Conservation (phyloP, 1,140 invertebrate genomes). For the Chelonus insularis region DNA sequence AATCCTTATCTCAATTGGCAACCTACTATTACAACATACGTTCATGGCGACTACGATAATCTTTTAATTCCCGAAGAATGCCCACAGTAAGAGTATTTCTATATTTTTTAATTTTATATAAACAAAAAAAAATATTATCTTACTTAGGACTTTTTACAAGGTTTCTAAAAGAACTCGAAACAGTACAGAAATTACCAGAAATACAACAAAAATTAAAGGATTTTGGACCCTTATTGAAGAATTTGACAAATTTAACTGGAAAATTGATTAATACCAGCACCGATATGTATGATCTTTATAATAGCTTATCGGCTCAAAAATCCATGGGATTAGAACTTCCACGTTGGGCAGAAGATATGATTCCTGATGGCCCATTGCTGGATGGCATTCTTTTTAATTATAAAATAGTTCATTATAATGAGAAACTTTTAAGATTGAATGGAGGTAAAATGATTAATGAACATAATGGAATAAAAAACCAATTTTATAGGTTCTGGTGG, state of each 20-base stretch:
- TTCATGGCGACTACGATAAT: background rate
- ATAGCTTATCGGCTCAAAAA: background rate
- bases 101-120: slow-evolving; percentile 67
- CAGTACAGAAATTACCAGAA: background rate
- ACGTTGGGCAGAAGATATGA: slow-evolving; percentile 3
- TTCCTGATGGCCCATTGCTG: slow-evolving; percentile 1
- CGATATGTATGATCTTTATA: background rate
- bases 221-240: background rate
- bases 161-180: background rate
- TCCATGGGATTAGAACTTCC: slow-evolving; percentile 9
- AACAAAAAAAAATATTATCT: slow-evolving; percentile 59
- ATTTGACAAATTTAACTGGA: background rate
- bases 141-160: too few relatives aligned
- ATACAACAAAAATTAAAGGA: background rate
- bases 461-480: background rate
- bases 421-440: background rate
- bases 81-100: slow-evolving; percentile 29
- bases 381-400: slow-evolving; percentile 1
- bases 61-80: background rate
- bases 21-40: slow-evolving; percentile 34
- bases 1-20: slow-evolving; percentile 44
- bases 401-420: background rate
- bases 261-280: background rate
- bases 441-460: background rate
- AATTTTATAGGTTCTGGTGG: too few relatives aligned